Base-by-base conservation (phyloP, 2,797 vertebrate species). In the Pseudocheirus occidentalis region DNA sequence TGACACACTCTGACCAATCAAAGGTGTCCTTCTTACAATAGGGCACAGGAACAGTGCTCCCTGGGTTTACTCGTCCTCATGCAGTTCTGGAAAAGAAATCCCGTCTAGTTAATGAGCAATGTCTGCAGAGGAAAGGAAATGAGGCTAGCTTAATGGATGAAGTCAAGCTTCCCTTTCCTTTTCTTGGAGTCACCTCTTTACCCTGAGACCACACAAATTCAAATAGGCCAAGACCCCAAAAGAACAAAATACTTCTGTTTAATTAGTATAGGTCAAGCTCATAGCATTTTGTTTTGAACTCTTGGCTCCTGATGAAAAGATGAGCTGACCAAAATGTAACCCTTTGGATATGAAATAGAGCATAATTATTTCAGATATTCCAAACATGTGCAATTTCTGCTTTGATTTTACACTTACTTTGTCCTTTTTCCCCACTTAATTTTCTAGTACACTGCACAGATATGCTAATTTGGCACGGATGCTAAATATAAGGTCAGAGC, bases 401-500 rank as follows among this genome's bases (percentile, higher is more conserved):
- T 97, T 98, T 96, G 92, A 95, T 97, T 96, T 98, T 97, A 96
- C 93, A 97, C 96, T 96, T 96, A 92, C 97, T 98, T 98, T 98
- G 98, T 98, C 95, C 95, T 98, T 98, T 96, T 97, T 98, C 96
- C 98, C 96, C 95, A 97, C 95, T 97, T 98, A 98, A 98, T 98
- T 98, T 98, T 97, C 95, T 98, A 97, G 95, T 97, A 97, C 90
- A 28, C 96, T 96, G 96, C 96, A 97, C 95, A 98, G 96, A 98
- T 98, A 98, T 97, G 97, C 97, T 98, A 98, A 98, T 98, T 98
- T 97, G 95, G 94, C 97, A 95, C 52, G 95, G 94, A 93, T 94
- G 81, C 96, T 98, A 97, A 98, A 97, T 96, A 92, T 97, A 98
- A 98, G 98, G 98, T 98, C 98, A 98, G 93, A 96, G 95, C 96